A percentile compares a stretch with the other conserved stretches of the same genome.
These are phyloP conservation scores for Ryuthela nishihirai DNA, from an alignment of 2,888 invertebrate genomes.

Conservation along the genomic window DNA sequence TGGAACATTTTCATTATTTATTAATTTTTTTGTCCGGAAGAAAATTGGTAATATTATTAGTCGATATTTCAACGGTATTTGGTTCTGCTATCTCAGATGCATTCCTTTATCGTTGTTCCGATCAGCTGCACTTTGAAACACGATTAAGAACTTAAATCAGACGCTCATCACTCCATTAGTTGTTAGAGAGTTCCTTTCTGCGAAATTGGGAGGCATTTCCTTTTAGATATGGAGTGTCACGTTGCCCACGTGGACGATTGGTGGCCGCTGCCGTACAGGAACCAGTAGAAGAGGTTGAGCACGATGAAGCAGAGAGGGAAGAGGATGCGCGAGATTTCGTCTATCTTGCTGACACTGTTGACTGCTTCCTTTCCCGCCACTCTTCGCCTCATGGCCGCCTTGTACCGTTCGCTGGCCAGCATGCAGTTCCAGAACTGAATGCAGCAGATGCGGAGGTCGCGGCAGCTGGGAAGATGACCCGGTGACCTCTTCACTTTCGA, in stretches of 20 bases:
- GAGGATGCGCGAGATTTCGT: conserved; percentile 59
- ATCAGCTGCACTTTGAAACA: no score
- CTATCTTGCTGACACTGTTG: conserved; percentile 50
- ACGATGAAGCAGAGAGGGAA: conserved; percentile 77
- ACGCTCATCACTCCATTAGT: no score
- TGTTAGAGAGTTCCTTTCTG: no score
- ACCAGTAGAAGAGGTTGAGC: conserved; percentile 85
- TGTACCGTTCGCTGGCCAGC: conserved; percentile 37
- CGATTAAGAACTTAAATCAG: no score
- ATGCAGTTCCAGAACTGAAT: conserved; percentile 39
- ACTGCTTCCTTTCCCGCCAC: conserved; percentile 32
- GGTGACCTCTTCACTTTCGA: conserved; percentile 16
- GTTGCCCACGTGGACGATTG: conserved; percentile 25
- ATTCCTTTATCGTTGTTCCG: no score
- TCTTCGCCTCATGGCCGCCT: conserved; percentile 38
- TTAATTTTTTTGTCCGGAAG: no score
- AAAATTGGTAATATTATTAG: no score
- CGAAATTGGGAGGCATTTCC: no score
- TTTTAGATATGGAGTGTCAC: neutral
- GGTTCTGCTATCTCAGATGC: no score
- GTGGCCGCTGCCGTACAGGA: conserved; percentile 24
- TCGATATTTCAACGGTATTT: no score
- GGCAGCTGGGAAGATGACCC: conserved; percentile 14
- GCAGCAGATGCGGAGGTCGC: conserved; percentile 26
- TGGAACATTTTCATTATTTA: no score